These are phyloP conservation scores for Hippopotamus amphibius DNA, from an alignment of 2,113 vertebrate genomes.

Conservation along the genomic window DNA sequence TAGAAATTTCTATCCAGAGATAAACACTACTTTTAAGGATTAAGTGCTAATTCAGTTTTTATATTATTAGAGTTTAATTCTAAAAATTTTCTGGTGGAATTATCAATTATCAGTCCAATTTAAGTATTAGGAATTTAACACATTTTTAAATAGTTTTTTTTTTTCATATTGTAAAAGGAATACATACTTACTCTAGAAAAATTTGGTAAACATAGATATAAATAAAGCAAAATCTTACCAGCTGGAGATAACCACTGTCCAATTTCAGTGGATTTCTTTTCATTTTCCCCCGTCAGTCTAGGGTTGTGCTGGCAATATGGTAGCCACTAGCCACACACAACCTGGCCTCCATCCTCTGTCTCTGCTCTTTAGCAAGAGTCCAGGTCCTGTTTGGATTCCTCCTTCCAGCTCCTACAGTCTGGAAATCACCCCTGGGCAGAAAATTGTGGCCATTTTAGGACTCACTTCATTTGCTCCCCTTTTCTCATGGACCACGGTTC, in stretches of 20 bases:
- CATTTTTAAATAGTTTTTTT: not conserved
- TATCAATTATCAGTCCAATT: not conserved
- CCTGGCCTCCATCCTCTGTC: not conserved
- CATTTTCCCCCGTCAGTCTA: not conserved
- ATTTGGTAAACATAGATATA: not conserved
- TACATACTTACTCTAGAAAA: not conserved
- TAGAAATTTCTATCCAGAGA: not conserved
- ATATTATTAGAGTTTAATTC: conserved; percentile 36
- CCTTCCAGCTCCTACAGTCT: not conserved
- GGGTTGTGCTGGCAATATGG: not conserved
- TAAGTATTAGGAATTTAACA: not conserved
- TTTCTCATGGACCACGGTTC: not conserved
- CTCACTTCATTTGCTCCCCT: not conserved
- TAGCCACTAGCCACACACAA: not conserved
- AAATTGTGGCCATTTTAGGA: not conserved
- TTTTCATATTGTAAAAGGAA: not conserved
- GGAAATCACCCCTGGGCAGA: not conserved
- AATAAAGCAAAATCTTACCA: not conserved
- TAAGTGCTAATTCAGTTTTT: conserved; percentile 47
- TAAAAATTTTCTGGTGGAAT: conserved; percentile 21
- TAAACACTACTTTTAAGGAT: not conserved
- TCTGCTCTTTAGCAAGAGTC: not conserved
- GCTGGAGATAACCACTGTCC: not conserved
- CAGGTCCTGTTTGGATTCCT: not conserved
- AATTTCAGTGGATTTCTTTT: not conserved